A percentile compares a stretch with the other conserved stretches of the same genome.
phyloP scores from a whole-genome alignment of 2,888 invertebrate genomes.

The Campopleginae sp. region DNA sequence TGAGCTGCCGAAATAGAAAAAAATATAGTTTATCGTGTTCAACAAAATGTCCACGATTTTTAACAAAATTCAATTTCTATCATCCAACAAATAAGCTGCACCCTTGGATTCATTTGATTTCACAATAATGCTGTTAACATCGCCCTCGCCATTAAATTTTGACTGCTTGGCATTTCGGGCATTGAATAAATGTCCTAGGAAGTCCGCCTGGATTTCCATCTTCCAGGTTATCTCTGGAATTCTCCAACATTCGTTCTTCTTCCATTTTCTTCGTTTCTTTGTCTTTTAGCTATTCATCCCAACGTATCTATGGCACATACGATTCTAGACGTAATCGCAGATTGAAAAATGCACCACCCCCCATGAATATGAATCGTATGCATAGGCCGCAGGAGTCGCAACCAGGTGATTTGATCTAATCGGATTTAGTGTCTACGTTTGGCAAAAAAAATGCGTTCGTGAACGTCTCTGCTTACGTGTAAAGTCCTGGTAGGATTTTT shows the following conservation, averaged over 20 bases:
- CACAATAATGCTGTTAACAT: neutral
- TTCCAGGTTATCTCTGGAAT: neutral
- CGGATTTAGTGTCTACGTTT: constrained; percentile 43
- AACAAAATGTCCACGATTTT: too few relatives aligned
- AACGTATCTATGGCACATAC: neutral
- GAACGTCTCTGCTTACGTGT: neutral
- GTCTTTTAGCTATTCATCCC: neutral
- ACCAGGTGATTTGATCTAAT: constrained; percentile 52
- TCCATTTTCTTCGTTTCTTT: constrained; percentile 1
- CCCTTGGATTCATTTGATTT: neutral
- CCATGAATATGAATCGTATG: neutral
- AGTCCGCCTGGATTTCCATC: neutral
- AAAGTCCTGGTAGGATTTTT: constrained; percentile 28
- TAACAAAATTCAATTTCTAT: too few relatives aligned
- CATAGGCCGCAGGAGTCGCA: neutral
- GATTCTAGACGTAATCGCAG: constrained; percentile 41
- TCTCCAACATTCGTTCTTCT: neutral
- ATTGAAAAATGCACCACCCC: constrained; percentile 39
- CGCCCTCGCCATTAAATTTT: neutral
- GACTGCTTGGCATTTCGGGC: neutral
- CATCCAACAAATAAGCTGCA: neutral
- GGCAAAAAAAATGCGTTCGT: constrained; percentile 19
- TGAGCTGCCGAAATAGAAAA: too few relatives aligned
- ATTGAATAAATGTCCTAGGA: neutral
- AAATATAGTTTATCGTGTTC: too few relatives aligned